Evolutionary conservation across 1,140 invertebrate species (phyloP).

Genomic region (Bombus breviceps): DNA sequence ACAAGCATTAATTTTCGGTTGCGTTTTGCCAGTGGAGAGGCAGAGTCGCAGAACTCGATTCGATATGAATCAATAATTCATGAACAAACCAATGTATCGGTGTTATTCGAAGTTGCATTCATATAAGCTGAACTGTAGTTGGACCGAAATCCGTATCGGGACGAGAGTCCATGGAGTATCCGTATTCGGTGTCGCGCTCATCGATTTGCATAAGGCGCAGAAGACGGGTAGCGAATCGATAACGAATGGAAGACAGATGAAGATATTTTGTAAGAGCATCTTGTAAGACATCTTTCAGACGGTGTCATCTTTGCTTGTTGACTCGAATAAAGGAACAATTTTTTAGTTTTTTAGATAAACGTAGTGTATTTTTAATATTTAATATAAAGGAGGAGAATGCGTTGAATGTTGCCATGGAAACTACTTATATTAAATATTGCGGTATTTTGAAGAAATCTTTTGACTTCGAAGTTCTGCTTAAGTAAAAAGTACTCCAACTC

Average conservation of each 20-base stretch:
- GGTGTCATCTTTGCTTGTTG: background rate
- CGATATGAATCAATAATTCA: constrained; percentile 45
- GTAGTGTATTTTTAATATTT: background rate
- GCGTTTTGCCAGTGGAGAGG: background rate
- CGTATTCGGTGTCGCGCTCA: background rate
- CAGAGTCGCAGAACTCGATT: background rate
- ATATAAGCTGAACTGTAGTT: constrained; percentile 7
- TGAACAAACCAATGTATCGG: constrained; percentile 9
- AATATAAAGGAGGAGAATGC: no score
- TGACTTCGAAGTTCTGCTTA: no score
- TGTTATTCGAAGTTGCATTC: background rate
- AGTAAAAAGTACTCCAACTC: no score
- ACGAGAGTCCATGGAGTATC: background rate
- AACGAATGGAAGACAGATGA: constrained; percentile 3
- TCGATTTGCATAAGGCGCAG: constrained; percentile 15
- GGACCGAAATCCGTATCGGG: constrained; percentile 21
- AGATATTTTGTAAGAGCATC: background rate
- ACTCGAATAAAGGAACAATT: background rate
- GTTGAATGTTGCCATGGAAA: no score
- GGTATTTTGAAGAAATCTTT: no score
- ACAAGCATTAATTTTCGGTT: background rate
- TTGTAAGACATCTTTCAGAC: background rate
- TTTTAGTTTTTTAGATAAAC: background rate
- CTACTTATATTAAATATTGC: background rate
- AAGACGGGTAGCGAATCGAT: constrained; percentile 12